A percentile compares a stretch with the other conserved stretches of the same genome.
Conservation (phyloP, 2,113 vertebrate genomes). For the Coreoperca whiteheadi region DNA sequence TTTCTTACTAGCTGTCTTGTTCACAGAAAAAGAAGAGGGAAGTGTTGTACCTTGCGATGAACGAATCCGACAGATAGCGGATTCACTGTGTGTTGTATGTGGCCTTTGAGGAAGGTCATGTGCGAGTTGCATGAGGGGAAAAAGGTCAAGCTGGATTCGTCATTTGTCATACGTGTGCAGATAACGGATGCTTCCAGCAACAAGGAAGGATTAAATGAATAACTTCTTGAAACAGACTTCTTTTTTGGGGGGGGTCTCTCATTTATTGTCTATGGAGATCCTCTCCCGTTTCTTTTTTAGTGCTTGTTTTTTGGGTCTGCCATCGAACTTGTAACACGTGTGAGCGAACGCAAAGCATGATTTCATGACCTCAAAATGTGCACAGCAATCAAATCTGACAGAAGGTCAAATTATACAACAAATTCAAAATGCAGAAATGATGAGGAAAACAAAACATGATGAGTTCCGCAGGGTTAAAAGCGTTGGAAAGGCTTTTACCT, state of each 20-base stretch:
- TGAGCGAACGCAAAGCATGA: background rate
- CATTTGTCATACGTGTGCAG: background rate
- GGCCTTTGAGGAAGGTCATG: constrained; percentile 10
- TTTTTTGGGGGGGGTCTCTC: too few relatives aligned
- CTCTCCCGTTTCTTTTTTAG: background rate
- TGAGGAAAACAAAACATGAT: too few relatives aligned
- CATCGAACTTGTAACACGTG: background rate
- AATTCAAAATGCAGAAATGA: too few relatives aligned
- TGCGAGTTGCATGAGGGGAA: background rate
- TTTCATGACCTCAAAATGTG: background rate
- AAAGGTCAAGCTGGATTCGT: background rate
- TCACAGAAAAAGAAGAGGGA: background rate
- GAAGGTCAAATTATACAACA: too few relatives aligned
- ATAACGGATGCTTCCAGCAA: background rate
- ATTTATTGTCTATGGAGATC: background rate
- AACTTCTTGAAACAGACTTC: background rate
- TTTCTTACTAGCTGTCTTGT: background rate
- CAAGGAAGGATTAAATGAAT: background rate
- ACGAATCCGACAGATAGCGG: too few relatives aligned
- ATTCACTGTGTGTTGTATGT: too few relatives aligned
- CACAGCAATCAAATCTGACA: too few relatives aligned
- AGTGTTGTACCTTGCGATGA: too few relatives aligned
- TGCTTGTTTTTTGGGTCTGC: background rate
- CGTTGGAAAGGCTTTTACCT: too few relatives aligned
- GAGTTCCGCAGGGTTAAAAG: too few relatives aligned